phyloP scores from a whole-genome alignment of 2,113 vertebrate genomes.

The Daubentonia madagascariensis region DNA sequence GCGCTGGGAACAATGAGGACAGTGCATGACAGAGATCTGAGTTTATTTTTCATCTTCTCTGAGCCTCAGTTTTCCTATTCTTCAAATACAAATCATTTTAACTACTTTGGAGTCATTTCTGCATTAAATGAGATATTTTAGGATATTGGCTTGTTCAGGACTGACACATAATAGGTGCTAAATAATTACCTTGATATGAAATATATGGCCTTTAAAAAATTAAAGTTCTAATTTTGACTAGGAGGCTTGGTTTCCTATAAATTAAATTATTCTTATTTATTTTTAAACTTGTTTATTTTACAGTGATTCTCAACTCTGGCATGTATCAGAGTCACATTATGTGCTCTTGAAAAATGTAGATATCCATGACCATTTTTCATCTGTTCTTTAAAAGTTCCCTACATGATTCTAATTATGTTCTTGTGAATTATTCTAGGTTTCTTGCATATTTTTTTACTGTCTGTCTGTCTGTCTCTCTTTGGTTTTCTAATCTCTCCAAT shows the following conservation, averaged over 20 bases:
- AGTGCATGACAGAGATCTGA: neutral
- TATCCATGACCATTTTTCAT: neutral
- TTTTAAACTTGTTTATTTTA: neutral
- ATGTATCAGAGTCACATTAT: neutral
- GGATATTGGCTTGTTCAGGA: neutral
- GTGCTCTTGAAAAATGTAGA: neutral
- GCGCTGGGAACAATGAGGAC: neutral
- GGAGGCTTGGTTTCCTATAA: neutral
- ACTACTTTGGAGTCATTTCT: slow-evolving; percentile 24
- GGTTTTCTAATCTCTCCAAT: neutral
- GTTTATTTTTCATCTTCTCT: neutral
- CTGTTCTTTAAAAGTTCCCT: neutral
- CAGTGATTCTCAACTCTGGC: neutral
- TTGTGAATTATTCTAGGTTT: neutral
- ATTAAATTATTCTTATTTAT: neutral
- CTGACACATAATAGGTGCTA: neutral
- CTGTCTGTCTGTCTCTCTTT: neutral
- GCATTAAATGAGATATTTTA: neutral
- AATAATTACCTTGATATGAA: neutral
- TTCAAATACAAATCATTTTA: neutral
- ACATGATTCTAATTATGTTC: slow-evolving; percentile 10
- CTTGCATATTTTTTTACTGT: neutral
- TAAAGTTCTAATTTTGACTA: slow-evolving; percentile 27
- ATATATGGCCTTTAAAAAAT: neutral
- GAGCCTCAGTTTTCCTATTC: neutral